phyloP scores from a whole-genome alignment of 2,797 vertebrate genomes.

The Ctenochaetus hawaiiensis region DNA sequence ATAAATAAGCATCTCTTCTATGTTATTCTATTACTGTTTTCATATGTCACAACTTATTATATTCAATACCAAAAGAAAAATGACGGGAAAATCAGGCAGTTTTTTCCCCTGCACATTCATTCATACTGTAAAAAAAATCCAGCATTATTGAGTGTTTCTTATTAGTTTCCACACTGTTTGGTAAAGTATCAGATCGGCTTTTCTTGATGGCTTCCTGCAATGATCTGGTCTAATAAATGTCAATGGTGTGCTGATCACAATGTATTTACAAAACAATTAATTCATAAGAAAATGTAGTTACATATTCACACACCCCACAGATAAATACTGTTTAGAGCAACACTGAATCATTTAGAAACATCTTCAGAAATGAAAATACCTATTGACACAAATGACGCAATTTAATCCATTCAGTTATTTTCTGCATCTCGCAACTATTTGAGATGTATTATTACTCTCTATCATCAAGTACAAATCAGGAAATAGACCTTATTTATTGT shows the following conservation, averaged over 20 bases:
- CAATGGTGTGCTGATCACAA: conserved; percentile 71
- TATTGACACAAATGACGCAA: conserved; percentile 73
- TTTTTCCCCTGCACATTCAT: conserved; percentile 66
- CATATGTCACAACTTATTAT: conserved; percentile 66
- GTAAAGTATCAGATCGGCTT: conserved; percentile 64
- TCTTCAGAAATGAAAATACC: conserved; percentile 76
- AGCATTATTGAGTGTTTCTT: conserved; percentile 77
- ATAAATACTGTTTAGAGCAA: conserved; percentile 78
- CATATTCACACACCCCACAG: conserved; percentile 83
- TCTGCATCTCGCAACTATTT: conserved; percentile 52
- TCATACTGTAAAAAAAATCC: conserved; percentile 80
- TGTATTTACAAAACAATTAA: conserved; percentile 82
- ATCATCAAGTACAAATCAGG: conserved; percentile 78
- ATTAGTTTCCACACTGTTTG: conserved; percentile 68
- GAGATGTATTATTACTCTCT: conserved; percentile 68
- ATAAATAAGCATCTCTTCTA: conserved; percentile 67
- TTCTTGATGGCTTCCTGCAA: conserved; percentile 59
- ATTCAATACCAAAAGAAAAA: conserved; percentile 67
- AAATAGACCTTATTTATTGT: conserved; percentile 77
- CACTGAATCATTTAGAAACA: conserved; percentile 77
- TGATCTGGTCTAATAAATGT: conserved; percentile 66
- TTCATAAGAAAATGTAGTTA: conserved; percentile 83
- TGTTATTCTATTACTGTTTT: conserved; percentile 63
- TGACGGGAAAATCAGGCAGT: conserved; percentile 60
- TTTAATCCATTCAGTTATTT: conserved; percentile 60